Evolutionary conservation across 1,140 invertebrate species (phyloP).

Genomic region (Teleopsis dalmanni): DNA sequence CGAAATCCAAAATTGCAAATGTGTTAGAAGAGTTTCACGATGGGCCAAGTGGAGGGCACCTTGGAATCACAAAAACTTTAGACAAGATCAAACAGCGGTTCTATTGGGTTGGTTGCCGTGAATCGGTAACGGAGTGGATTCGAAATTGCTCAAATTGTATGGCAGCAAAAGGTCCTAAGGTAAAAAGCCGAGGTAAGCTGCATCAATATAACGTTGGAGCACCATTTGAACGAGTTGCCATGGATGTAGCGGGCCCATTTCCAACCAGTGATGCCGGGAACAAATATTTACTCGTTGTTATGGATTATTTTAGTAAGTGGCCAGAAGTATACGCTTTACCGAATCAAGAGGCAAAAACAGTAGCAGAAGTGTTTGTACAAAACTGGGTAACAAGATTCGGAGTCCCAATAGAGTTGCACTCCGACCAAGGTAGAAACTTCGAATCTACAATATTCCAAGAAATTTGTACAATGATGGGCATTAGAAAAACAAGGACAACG

Average conservation of each 20-base stretch:
- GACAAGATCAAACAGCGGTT: conserved; percentile 10
- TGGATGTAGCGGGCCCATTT: conserved; percentile 40
- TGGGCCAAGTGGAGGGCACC: conserved; percentile 12
- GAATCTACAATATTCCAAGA: conserved; percentile 21
- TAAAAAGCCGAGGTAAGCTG: conserved; percentile 12
- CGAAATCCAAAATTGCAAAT: background rate
- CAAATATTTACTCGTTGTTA: conserved; percentile 37
- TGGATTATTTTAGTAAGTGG: conserved; percentile 43
- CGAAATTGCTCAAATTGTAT: conserved; percentile 18
- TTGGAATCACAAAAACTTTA: conserved; percentile 15
- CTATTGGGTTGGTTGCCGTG: conserved; percentile 22
- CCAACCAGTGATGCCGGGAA: conserved; percentile 18
- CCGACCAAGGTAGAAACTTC: conserved; percentile 40
- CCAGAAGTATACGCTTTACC: conserved; percentile 32
- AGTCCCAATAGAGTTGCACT: conserved; percentile 31
- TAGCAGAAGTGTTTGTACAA: conserved; percentile 32
- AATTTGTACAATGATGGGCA: conserved; percentile 21
- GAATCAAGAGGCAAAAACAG: conserved; percentile 37
- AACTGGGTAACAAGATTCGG: conserved; percentile 22
- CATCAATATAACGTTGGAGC: conserved; percentile 7
- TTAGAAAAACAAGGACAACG: conserved; percentile 33
- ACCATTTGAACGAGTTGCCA: conserved; percentile 22
- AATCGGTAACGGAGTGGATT: conserved; percentile 20
- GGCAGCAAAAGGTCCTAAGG: conserved; percentile 16
- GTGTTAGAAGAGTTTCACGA: conserved; percentile 9